A percentile compares a stretch with the other conserved stretches of the same genome.
Evolutionary conservation across 1,140 invertebrate species (phyloP).

Genomic region (Drosophila yakuba): DNA sequence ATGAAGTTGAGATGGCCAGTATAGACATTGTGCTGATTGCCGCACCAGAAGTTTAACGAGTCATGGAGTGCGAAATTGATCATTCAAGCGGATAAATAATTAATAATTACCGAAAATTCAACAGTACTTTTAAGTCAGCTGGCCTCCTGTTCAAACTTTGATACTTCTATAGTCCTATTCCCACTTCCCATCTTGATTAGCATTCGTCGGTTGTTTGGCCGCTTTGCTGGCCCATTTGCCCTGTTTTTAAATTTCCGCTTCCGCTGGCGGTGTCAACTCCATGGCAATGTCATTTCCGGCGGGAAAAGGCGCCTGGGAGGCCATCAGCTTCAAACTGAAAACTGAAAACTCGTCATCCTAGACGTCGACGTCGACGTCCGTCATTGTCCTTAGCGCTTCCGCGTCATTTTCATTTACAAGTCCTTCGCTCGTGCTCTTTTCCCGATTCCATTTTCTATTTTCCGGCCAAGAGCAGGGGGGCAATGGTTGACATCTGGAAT

Average conservation of each 20-base stretch:
- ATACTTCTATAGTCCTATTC: neutral
- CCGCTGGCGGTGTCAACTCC: conserved; percentile 47
- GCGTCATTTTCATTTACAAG: conserved; percentile 56
- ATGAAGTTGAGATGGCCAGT: neutral
- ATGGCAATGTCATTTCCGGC: conserved; percentile 41
- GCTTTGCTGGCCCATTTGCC: conserved; percentile 34
- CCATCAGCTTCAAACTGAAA: conserved; percentile 8
- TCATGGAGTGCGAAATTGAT: neutral
- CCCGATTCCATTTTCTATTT: conserved; percentile 38
- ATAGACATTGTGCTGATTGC: neutral
- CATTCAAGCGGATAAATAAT: too few relatives aligned
- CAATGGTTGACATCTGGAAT: conserved; percentile 44
- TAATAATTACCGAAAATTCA: too few relatives aligned
- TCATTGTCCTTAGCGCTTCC: conserved; percentile 53
- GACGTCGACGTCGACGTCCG: conserved; percentile 52
- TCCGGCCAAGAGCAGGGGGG: neutral
- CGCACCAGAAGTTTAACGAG: neutral
- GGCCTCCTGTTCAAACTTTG: neutral
- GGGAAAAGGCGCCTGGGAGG: conserved; percentile 15
- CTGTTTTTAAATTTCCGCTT: conserved; percentile 57
- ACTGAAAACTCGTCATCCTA: conserved; percentile 42
- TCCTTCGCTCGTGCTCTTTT: conserved; percentile 12
- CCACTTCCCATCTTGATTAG: conserved; percentile 41
- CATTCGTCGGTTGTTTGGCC: conserved; percentile 39
- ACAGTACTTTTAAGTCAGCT: neutral